Evolutionary conservation across 2,113 vertebrate genomes (phyloP).

Genomic region (Psilopsiagon aurifrons): DNA sequence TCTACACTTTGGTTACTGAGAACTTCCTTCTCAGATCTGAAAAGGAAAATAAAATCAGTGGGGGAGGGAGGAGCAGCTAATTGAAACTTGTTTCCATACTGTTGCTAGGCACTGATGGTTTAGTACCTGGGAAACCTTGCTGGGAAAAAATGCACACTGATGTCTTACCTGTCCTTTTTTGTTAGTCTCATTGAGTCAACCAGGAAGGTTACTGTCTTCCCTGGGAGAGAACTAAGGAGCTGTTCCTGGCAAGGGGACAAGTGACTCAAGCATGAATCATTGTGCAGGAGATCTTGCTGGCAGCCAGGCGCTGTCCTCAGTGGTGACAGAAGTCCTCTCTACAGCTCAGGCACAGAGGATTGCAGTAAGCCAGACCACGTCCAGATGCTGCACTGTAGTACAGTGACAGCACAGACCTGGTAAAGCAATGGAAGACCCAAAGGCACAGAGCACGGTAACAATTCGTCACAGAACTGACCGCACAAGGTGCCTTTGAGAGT

Average conservation of each 20-base stretch:
- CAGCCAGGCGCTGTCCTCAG: neutral
- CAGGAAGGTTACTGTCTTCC: slow-evolving; percentile 11
- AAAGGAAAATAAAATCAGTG: neutral
- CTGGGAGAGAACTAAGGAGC: slow-evolving; percentile 39
- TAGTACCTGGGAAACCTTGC: neutral
- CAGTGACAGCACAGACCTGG: neutral
- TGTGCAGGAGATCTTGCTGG: slow-evolving; percentile 12
- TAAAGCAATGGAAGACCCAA: neutral
- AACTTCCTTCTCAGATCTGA: neutral
- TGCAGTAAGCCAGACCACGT: neutral
- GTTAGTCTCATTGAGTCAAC: slow-evolving; percentile 44
- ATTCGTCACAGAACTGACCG: neutral
- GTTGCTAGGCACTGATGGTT: neutral
- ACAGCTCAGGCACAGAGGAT: neutral
- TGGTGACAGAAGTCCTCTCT: neutral
- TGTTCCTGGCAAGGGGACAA: slow-evolving; percentile 66
- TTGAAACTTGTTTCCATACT: neutral
- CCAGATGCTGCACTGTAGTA: fast-evolving
- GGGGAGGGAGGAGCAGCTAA: neutral
- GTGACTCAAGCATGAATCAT: slow-evolving; percentile 61
- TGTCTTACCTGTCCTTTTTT: slow-evolving; percentile 54
- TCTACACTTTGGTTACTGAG: neutral
- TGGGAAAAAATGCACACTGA: neutral
- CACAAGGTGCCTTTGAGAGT: neutral
- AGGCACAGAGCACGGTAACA: no score